Percentiles rank a stretch among this genome's conserved stretches.
These are phyloP conservation scores for Halictus rubicundus DNA, from an alignment of 1,140 invertebrate genomes.

Conservation along the genomic window DNA sequence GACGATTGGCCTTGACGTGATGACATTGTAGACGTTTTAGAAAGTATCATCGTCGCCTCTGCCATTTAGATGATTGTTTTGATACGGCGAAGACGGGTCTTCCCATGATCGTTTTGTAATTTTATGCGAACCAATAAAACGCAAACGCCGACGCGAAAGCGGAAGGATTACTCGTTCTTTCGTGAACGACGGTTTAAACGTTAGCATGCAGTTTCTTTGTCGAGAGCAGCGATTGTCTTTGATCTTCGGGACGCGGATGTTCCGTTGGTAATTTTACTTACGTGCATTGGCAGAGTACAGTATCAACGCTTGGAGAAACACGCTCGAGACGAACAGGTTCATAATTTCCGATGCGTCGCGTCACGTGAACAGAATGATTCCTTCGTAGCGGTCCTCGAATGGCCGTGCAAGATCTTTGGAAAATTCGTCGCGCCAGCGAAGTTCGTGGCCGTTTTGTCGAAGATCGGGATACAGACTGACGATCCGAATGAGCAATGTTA, in stretches of 20 bases:
- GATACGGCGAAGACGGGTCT: background rate
- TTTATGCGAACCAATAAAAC: background rate
- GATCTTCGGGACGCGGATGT: background rate
- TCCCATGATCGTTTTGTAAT: conserved; percentile 10
- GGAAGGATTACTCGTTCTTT: too few relatives aligned
- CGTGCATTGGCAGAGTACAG: conserved; percentile 29
- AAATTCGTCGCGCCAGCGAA: background rate
- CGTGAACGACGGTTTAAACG: too few relatives aligned
- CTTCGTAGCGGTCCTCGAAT: too few relatives aligned
- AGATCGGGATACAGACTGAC: conserved; percentile 53
- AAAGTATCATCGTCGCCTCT: background rate
- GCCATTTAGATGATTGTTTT: background rate
- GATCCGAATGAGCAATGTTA: conserved; percentile 26
- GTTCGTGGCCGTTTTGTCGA: background rate
- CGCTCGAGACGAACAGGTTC: background rate
- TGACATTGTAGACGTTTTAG: background rate
- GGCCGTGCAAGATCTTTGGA: too few relatives aligned
- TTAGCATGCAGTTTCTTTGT: background rate
- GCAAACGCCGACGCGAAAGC: too few relatives aligned
- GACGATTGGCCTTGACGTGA: background rate
- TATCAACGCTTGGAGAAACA: background rate
- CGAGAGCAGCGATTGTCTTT: background rate
- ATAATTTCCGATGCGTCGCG: conserved; percentile 19
- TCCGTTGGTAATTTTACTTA: conserved; percentile 36
- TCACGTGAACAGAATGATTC: too few relatives aligned